A percentile compares a stretch with the other conserved stretches of the same genome.
phyloP scores from a whole-genome alignment of 2,888 invertebrate genomes.

The Zaprionus lineosus region DNA sequence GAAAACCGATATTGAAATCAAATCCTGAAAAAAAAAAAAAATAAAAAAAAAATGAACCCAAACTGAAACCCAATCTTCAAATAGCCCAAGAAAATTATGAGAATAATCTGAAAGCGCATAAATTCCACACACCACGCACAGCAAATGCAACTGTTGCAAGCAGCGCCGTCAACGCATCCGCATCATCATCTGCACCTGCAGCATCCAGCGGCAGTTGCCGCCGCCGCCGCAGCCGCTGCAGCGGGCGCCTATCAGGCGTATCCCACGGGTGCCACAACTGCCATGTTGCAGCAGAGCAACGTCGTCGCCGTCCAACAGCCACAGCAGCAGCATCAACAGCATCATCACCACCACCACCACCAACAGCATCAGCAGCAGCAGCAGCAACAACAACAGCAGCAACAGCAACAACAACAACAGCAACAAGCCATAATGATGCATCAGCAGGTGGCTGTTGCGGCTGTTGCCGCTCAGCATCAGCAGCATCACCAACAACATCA shows the following conservation, averaged over 20 bases:
- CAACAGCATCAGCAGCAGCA: slow-evolving; percentile 65
- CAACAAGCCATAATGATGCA: slow-evolving; percentile 58
- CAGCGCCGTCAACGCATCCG: slow-evolving; percentile 80
- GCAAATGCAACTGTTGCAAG: slow-evolving; percentile 83
- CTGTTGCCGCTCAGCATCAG: slow-evolving; percentile 56
- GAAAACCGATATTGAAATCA: slow-evolving; percentile 40
- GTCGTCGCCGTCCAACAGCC: slow-evolving; percentile 69
- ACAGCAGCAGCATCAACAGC: slow-evolving; percentile 58
- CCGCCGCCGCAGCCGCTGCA: slow-evolving; percentile 55
- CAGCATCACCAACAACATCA: slow-evolving; percentile 69
- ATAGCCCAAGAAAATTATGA: slow-evolving; percentile 40
- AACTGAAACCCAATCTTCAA: slow-evolving; percentile 51
- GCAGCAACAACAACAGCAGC: slow-evolving; percentile 52
- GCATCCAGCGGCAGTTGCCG: slow-evolving; percentile 65
- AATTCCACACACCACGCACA: slow-evolving; percentile 79
- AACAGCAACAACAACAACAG: slow-evolving; percentile 56
- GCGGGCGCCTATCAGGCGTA: slow-evolving; percentile 64
- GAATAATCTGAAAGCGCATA: slow-evolving; percentile 73
- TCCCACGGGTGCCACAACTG: slow-evolving; percentile 56
- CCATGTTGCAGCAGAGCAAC: slow-evolving; percentile 70
- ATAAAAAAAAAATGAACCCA: slow-evolving; percentile 29
- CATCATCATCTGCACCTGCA: slow-evolving; percentile 79
- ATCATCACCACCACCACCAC: slow-evolving; percentile 54
- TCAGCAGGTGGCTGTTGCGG: slow-evolving; percentile 58
- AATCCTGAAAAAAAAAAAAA: slow-evolving; percentile 29